A percentile compares a stretch with the other conserved stretches of the same genome.
These are phyloP conservation scores for Tiphia femorata DNA, from an alignment of 2,888 invertebrate genomes.

Conservation along the genomic window DNA sequence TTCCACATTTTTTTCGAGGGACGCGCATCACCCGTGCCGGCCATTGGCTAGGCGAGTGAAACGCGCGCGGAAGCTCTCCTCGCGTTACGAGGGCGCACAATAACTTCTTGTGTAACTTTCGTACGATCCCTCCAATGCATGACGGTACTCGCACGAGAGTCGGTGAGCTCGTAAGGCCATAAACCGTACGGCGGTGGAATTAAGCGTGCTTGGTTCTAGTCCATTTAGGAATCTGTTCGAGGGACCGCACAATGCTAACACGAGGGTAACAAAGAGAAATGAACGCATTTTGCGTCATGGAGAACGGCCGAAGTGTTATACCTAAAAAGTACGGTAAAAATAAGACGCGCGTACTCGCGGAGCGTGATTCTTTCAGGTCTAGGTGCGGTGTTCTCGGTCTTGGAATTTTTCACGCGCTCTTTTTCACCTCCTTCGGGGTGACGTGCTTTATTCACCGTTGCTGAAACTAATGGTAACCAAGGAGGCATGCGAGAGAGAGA, in stretches of 20 bases:
- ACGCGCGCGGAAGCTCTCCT: conserved; percentile 18
- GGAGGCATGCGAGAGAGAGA: no score
- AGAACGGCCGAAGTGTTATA: not conserved
- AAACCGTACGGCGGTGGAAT: not conserved
- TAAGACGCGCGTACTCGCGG: no score
- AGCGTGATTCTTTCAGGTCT: no score
- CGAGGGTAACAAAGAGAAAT: not conserved
- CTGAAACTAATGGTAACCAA: no score
- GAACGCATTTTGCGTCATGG: not conserved
- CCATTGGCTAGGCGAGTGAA: no score
- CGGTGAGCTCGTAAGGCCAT: conserved; percentile 1
- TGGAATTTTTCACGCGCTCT: not conserved
- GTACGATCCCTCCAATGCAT: conserved; percentile 27
- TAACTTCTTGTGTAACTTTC: conserved; percentile 42
- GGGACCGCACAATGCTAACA: not conserved
- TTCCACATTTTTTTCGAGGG: no score
- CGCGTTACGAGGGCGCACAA: conserved; percentile 24
- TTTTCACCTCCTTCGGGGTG: not conserved
- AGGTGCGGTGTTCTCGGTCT: not conserved
- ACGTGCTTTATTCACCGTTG: no score
- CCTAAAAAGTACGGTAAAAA: not conserved
- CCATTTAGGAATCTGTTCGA: not conserved
- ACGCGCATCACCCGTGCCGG: no score
- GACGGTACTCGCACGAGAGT: conserved; percentile 35
- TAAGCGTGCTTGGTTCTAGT: not conserved